Evolutionary conservation across 2,888 invertebrate species (phyloP).

Genomic region (Agonopterix subpropinquella): DNA sequence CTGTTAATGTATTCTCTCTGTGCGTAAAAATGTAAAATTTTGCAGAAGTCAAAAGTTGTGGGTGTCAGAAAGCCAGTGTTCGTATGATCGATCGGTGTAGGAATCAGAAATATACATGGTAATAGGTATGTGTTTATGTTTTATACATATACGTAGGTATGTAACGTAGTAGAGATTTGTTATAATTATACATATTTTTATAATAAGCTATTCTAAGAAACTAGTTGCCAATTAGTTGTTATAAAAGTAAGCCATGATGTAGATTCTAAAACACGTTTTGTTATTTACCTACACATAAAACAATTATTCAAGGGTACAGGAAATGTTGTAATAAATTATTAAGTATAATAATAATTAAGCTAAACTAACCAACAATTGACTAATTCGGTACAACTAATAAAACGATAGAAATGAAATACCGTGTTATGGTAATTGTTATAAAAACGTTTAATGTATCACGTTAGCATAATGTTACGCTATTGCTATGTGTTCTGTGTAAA

Average conservation of each 20-base stretch:
- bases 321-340: constrained; percentile 22
- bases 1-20: constrained; percentile 36
- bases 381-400: no score
- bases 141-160: constrained; percentile 10
- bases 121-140: constrained; percentile 1
- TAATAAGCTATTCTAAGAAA: constrained; percentile 18
- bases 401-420: no score
- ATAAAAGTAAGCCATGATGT: constrained; percentile 17
- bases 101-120: constrained; percentile 4
- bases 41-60: not conserved
- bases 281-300: constrained; percentile 25
- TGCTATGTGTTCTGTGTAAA: no score
- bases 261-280: constrained; percentile 25
- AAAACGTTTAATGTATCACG: no score
- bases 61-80: constrained; percentile 8
- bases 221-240: constrained; percentile 15
- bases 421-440: no score
- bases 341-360: no score
- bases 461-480: no score
- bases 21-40: constrained; percentile 24
- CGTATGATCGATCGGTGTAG: constrained; percentile 7
- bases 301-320: constrained; percentile 23
- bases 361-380: no score
- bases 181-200: constrained; percentile 9
- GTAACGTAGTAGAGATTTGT: no score